A percentile compares a stretch with the other conserved stretches of the same genome.
Evolutionary conservation across 2,113 vertebrate species (phyloP).

Genomic region (Silurus asotus): DNA sequence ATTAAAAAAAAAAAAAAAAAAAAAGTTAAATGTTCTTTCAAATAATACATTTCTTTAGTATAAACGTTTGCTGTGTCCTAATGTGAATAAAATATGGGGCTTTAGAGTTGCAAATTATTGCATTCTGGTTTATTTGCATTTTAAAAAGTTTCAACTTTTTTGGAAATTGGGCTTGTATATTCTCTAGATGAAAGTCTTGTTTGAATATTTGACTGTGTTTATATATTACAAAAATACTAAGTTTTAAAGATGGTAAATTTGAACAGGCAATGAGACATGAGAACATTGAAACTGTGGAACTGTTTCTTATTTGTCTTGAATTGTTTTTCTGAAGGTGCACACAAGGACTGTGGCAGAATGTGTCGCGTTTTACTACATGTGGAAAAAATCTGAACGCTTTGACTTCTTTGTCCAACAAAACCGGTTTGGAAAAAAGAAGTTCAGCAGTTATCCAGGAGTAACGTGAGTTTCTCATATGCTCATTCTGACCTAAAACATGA

Average conservation of each 20-base stretch:
- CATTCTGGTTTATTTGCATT: too few species aligned
- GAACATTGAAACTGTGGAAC: background rate
- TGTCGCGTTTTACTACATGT: constrained; percentile 90
- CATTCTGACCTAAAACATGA: background rate
- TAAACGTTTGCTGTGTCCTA: too few species aligned
- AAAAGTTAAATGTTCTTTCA: too few species aligned
- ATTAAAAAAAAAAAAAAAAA: too few species aligned
- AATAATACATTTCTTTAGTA: too few species aligned
- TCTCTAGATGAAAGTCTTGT: background rate
- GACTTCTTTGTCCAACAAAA: constrained; percentile 89
- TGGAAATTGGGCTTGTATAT: too few species aligned
- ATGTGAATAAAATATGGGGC: too few species aligned
- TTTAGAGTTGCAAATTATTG: too few species aligned
- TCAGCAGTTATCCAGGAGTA: constrained; percentile 85
- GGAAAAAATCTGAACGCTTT: constrained; percentile 89
- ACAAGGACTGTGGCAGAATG: constrained; percentile 85
- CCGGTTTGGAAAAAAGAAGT: constrained; percentile 86
- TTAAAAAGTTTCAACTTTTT: too few species aligned
- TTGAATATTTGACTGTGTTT: background rate
- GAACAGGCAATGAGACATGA: background rate
- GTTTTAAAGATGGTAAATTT: background rate
- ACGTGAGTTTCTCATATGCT: constrained; percentile 74
- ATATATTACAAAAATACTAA: background rate
- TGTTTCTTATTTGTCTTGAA: background rate
- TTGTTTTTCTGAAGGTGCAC: constrained; percentile 71